Percentiles rank a stretch among this genome's conserved stretches.
These are phyloP conservation scores for Nebria brevicollis DNA, from an alignment of 2,888 invertebrate species.

Conservation along the genomic window DNA sequence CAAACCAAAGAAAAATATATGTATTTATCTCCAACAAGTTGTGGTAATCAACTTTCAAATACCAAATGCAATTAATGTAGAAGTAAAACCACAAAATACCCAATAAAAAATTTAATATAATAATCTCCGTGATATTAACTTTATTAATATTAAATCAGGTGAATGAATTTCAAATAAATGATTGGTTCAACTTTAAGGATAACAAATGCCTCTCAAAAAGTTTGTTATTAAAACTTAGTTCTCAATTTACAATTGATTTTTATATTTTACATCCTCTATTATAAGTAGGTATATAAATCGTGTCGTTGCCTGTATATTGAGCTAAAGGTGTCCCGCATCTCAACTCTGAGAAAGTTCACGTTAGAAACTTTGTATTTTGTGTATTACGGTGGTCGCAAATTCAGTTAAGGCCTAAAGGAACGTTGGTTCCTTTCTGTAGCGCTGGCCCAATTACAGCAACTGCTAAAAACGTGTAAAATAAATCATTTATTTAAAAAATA, in stretches of 20 bases:
- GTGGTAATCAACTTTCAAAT: no score
- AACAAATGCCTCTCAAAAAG: no score
- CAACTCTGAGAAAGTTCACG: background rate
- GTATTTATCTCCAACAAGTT: no score
- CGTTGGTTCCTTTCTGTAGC: conserved; percentile 19
- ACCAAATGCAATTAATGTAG: no score
- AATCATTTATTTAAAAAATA: conserved; percentile 41
- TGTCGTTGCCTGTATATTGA: background rate
- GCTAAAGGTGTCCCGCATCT: background rate
- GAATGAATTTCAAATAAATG: no score
- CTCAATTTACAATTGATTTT: background rate
- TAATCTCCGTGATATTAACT: no score
- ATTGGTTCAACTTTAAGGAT: no score
- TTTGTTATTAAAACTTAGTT: no score
- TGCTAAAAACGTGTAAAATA: conserved; percentile 41
- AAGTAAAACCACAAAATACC: no score
- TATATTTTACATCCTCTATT: background rate
- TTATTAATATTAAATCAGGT: no score
- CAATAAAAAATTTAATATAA: no score
- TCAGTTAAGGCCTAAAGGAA: background rate
- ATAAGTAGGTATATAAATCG: background rate
- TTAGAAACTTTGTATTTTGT: conserved; percentile 26
- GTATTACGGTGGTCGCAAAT: conserved; percentile 12
- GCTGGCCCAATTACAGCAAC: conserved; percentile 33
- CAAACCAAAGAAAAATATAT: no score